Conservation (phyloP, 2,888 invertebrate genomes). For the Machimus atricapillus region DNA sequence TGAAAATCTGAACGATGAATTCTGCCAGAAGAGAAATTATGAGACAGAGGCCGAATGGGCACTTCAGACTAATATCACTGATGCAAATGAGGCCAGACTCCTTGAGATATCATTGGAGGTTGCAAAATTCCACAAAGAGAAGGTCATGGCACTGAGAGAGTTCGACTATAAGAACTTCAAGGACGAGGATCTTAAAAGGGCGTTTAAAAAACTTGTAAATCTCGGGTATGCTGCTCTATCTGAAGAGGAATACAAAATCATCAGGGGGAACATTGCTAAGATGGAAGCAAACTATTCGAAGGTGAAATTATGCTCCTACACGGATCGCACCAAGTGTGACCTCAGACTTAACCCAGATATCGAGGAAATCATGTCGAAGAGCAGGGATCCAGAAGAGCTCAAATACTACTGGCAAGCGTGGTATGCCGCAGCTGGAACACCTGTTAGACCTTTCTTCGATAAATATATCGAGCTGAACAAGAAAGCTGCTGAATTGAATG, state of each 20-base stretch:
- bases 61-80: slow-evolving; percentile 79
- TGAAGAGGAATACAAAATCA: slow-evolving; percentile 70
- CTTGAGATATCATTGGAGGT: slow-evolving; percentile 56
- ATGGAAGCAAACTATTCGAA: slow-evolving; percentile 82
- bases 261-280: slow-evolving; percentile 70
- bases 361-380: slow-evolving; percentile 71
- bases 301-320: slow-evolving; percentile 78
- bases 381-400: slow-evolving; percentile 78
- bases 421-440: slow-evolving; percentile 76
- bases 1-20: slow-evolving; percentile 68
- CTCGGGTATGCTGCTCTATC: slow-evolving; percentile 77
- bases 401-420: slow-evolving; percentile 81
- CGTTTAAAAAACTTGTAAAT: slow-evolving; percentile 76
- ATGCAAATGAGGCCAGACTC: slow-evolving; percentile 69
- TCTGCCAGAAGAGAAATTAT: slow-evolving; percentile 68
- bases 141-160: slow-evolving; percentile 57
- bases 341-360: slow-evolving; percentile 78
- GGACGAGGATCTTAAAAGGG: slow-evolving; percentile 73
- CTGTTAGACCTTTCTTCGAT: slow-evolving; percentile 68
- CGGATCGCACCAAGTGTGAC: slow-evolving; percentile 70
- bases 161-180: slow-evolving; percentile 78
- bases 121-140: slow-evolving; percentile 61
- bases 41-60: slow-evolving; percentile 73
- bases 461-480: slow-evolving; percentile 73
- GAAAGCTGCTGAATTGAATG: slow-evolving; percentile 75